A percentile compares a stretch with the other conserved stretches of the same genome.
These are phyloP conservation scores for Chalcosyrphus nemorum DNA, from an alignment of 2,888 invertebrate genomes.

Conservation along the genomic window DNA sequence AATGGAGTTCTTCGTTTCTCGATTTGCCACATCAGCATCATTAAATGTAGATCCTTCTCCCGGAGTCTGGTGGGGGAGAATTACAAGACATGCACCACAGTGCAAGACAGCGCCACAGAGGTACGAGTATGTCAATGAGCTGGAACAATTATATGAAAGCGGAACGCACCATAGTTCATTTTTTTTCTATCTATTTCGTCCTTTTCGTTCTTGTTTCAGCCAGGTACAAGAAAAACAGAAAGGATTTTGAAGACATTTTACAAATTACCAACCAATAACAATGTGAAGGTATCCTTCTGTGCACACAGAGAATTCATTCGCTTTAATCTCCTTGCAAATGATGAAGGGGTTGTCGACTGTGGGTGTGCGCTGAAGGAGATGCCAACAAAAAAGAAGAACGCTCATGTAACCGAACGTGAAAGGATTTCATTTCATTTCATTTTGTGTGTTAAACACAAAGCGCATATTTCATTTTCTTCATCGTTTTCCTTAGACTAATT, in stretches of 20 bases:
- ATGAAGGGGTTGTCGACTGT: slow-evolving; percentile 23
- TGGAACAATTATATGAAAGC: slow-evolving; percentile 63
- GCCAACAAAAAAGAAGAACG: slow-evolving; percentile 47
- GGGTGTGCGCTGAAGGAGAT: neutral
- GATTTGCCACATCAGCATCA: slow-evolving; percentile 72
- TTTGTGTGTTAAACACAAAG: slow-evolving; percentile 72
- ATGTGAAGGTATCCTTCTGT: slow-evolving; percentile 53
- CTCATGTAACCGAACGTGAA: slow-evolving; percentile 70
- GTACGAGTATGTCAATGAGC: slow-evolving; percentile 70
- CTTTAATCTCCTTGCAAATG: slow-evolving; percentile 62
- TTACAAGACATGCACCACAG: slow-evolving; percentile 55
- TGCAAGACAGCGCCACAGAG: slow-evolving; percentile 28
- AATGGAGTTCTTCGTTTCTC: slow-evolving; percentile 59
- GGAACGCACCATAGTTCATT: neutral
- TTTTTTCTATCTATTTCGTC: neutral
- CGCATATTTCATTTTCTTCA: slow-evolving; percentile 72
- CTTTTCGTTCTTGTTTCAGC: neutral
- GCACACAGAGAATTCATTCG: slow-evolving; percentile 39
- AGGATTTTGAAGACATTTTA: slow-evolving; percentile 57
- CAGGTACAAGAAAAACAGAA: slow-evolving; percentile 5
- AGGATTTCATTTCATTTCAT: slow-evolving; percentile 70
- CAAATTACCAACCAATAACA: slow-evolving; percentile 72
- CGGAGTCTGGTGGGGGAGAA: neutral
- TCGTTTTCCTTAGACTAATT: slow-evolving; percentile 70
- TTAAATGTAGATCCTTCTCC: slow-evolving; percentile 66